phyloP scores from a whole-genome alignment of 35 echinoderm and acorn worm genomes.

The Strongylocentrotus purpuratus region DNA sequence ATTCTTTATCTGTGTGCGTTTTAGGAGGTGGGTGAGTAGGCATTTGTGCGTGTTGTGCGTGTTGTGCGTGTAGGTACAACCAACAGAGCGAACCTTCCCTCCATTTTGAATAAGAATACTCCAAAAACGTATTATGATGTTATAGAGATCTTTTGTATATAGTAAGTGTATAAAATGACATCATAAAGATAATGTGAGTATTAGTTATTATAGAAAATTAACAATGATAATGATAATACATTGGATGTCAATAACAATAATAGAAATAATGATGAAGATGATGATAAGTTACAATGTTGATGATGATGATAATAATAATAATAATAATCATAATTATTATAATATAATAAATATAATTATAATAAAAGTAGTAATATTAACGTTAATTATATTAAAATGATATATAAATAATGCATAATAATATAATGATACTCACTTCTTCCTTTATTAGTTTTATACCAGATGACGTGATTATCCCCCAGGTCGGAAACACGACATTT shows the following conservation, averaged over 20 bases:
- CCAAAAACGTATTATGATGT: background rate
- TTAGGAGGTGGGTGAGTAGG: too few relatives aligned
- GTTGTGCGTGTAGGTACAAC: background rate
- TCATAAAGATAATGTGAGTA: background rate
- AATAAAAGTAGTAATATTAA: background rate
- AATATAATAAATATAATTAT: too few relatives aligned
- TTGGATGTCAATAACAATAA: too few relatives aligned
- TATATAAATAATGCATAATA: background rate
- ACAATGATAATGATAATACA: background rate
- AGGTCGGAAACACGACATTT: slow-evolving; percentile 22
- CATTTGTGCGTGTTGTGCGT: too few relatives aligned
- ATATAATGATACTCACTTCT: background rate
- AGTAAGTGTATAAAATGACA: background rate
- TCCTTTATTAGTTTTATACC: slow-evolving; percentile 35
- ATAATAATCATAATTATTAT: background rate
- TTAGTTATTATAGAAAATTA: background rate
- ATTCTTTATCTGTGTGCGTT: too few relatives aligned
- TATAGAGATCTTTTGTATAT: background rate
- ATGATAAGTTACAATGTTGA: too few relatives aligned
- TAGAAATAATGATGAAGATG: too few relatives aligned
- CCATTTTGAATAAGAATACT: background rate
- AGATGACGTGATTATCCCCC: slow-evolving; percentile 18
- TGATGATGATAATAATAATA: background rate
- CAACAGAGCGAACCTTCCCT: background rate
- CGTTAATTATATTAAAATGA: background rate